These are phyloP conservation scores for Nematostella vectensis DNA, from an alignment of 92 coral and sea anemone genomes.

Conservation along the genomic window DNA sequence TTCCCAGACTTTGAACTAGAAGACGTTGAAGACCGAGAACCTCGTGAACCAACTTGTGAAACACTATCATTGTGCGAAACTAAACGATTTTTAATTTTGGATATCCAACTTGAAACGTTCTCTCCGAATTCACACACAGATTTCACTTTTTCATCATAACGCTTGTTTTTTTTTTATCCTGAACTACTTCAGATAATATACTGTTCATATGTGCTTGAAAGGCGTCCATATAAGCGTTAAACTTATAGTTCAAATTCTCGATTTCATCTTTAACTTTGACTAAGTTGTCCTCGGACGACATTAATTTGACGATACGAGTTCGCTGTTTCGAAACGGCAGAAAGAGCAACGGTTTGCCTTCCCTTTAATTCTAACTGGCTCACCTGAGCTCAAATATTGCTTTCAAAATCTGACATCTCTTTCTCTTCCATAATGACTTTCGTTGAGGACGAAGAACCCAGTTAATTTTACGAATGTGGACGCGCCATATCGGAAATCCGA, in stretches of 20 bases:
- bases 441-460: not conserved
- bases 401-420: not conserved
- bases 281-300: constrained; percentile 22
- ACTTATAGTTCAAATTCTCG: constrained; percentile 14
- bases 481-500: not conserved
- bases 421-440: not conserved
- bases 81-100: constrained; percentile 15
- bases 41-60: constrained; percentile 6
- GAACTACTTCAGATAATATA: constrained; percentile 20
- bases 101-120: constrained; percentile 27
- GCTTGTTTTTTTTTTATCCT: constrained; percentile 26
- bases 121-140: constrained; percentile 16
- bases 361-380: not conserved
- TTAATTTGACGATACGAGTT: constrained; percentile 16
- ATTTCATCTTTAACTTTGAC: constrained; percentile 33
- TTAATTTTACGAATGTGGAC: not conserved
- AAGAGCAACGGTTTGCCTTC: constrained; percentile 17
- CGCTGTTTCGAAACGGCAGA: constrained; percentile 38
- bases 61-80: constrained; percentile 7
- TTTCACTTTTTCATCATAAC: constrained; percentile 23
- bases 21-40: not conserved
- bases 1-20: constrained; percentile 9
- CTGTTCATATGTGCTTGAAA: constrained; percentile 1
- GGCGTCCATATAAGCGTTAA: constrained; percentile 3
- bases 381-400: not conserved